Percentiles rank a stretch among this genome's conserved stretches.
phyloP scores from a whole-genome alignment of 2,888 invertebrate species.

The Pediacus dermestoides region DNA sequence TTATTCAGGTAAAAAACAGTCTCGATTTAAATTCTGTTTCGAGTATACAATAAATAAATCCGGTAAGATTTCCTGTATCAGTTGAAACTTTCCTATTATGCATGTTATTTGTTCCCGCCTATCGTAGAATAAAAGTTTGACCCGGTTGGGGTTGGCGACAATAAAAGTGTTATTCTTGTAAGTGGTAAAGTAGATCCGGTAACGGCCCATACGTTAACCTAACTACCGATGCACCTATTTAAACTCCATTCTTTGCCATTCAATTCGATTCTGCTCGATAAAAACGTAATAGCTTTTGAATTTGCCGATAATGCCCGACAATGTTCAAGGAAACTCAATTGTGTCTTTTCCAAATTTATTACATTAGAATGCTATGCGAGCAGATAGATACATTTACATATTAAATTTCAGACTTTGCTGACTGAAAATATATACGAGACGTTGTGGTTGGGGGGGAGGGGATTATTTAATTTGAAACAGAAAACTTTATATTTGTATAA shows the following conservation, averaged over 20 bases:
- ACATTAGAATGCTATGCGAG: constrained; percentile 2
- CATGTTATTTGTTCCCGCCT: no score
- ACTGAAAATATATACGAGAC: no score
- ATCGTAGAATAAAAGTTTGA: no score
- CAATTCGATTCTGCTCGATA: constrained; percentile 14
- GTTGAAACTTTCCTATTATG: no score
- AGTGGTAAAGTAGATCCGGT: constrained; percentile 15
- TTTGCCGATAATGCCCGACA: constrained; percentile 12
- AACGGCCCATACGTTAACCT: constrained; percentile 17
- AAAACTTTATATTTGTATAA: no score
- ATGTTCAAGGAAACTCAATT: constrained; percentile 10
- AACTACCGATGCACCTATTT: constrained; percentile 19
- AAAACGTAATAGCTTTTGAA: constrained; percentile 14
- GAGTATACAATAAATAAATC: no score
- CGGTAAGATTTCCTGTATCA: no score
- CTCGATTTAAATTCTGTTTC: no score
- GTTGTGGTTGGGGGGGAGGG: no score
- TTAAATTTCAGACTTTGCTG: background rate
- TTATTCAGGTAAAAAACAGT: no score
- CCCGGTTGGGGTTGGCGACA: no score
- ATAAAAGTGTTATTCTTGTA: constrained; percentile 19
- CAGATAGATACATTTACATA: background rate
- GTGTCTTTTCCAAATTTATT: constrained; percentile 16
- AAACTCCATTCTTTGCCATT: constrained; percentile 17
- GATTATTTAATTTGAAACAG: no score